Conservation (phyloP, 2,113 vertebrate species). For the Xerus inauris region DNA sequence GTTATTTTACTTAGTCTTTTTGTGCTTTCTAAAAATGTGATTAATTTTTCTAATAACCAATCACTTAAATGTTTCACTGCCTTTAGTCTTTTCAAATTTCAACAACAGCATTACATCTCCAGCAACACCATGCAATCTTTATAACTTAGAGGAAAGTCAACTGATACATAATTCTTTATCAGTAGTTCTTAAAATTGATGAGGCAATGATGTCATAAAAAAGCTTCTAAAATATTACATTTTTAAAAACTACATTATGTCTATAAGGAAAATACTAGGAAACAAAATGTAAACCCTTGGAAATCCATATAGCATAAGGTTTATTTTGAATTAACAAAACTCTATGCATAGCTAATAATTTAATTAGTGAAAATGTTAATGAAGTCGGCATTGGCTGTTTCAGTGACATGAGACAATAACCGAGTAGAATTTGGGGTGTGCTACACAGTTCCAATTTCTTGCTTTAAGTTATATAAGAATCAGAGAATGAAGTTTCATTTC, state of each 20-base stretch:
- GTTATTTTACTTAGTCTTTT: neutral
- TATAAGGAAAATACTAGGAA: neutral
- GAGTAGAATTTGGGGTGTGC: neutral
- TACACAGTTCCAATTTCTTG: neutral
- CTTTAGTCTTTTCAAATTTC: neutral
- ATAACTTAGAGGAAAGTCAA: neutral
- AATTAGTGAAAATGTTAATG: neutral
- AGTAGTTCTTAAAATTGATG: slow-evolving; percentile 23
- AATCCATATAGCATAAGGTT: neutral
- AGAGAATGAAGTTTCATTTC: neutral
- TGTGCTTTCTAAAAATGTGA: neutral
- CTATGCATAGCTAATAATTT: neutral
- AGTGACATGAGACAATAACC: neutral
- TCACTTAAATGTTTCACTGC: neutral
- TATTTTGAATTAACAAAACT: slow-evolving; percentile 5
- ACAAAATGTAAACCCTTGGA: neutral
- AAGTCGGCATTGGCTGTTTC: neutral
- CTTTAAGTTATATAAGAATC: neutral
- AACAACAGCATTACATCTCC: neutral
- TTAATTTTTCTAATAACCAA: slow-evolving; percentile 36
- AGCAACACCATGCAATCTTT: neutral
- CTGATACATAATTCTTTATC: neutral
- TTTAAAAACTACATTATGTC: neutral
- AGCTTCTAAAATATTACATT: neutral
- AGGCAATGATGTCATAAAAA: neutral